A percentile compares a stretch with the other conserved stretches of the same genome.
phyloP scores from a whole-genome alignment of 2,797 vertebrate species.

The Amblyraja radiata region DNA sequence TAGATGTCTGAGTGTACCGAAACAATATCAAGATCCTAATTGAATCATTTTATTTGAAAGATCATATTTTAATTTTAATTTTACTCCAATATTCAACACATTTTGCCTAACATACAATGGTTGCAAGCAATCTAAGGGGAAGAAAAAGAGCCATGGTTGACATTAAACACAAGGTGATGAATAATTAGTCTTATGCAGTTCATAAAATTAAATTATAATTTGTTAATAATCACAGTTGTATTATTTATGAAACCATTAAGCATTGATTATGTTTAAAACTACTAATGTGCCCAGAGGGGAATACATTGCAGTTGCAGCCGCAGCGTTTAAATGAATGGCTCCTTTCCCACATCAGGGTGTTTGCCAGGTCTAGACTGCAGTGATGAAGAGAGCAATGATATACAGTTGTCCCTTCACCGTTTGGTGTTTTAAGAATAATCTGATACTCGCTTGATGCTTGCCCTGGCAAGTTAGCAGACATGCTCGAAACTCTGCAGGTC shows the following conservation, averaged over 20 bases:
- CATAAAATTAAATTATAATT: constrained; percentile 44
- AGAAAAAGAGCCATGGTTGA: neutral
- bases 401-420: constrained; percentile 49
- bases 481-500: constrained; percentile 44
- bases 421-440: constrained; percentile 46
- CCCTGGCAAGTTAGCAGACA: constrained; percentile 45
- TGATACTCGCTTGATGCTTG: constrained; percentile 40
- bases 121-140: neutral
- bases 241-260: constrained; percentile 58
- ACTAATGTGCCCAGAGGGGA: constrained; percentile 29
- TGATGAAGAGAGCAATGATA: constrained; percentile 40
- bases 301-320: constrained; percentile 38
- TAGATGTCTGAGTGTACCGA: neutral
- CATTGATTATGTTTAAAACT: constrained; percentile 46
- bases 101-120: neutral
- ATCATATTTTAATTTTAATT: too few relatives aligned
- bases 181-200: constrained; percentile 20
- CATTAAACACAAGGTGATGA: constrained; percentile 30
- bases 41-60: neutral
- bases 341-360: constrained; percentile 46
- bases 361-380: constrained; percentile 57
- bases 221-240: constrained; percentile 55
- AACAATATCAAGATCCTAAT: neutral
- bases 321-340: constrained; percentile 40
- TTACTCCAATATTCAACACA: too few relatives aligned